Conservation (phyloP, 2,888 invertebrate genomes). For the Malthinus flaveolus region DNA sequence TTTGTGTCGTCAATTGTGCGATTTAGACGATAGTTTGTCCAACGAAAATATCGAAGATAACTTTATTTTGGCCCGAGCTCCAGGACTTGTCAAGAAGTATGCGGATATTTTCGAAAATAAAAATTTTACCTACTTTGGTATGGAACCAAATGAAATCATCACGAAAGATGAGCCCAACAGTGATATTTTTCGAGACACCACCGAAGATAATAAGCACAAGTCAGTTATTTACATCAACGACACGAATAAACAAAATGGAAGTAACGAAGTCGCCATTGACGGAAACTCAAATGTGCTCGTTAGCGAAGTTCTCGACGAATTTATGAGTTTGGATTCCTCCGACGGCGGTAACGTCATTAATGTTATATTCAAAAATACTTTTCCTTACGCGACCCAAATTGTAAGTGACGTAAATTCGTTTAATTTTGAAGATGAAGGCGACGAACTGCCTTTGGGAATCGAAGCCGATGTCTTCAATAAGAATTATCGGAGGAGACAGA, state of each 20-base stretch:
- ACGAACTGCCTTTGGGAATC: slow-evolving; percentile 53
- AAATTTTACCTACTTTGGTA: slow-evolving; percentile 59
- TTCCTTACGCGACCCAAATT: slow-evolving; percentile 48
- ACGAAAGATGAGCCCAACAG: not conserved
- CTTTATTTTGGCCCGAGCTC: slow-evolving; percentile 61
- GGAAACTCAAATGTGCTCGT: slow-evolving; percentile 37
- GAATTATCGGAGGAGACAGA: slow-evolving; percentile 36
- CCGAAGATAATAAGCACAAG: slow-evolving; percentile 44
- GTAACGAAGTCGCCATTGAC: not conserved
- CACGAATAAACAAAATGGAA: slow-evolving; percentile 20
- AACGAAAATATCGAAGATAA: slow-evolving; percentile 51
- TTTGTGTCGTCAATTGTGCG: slow-evolving; percentile 73
- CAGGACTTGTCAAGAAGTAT: slow-evolving; percentile 55
- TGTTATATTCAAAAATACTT: slow-evolving; percentile 51
- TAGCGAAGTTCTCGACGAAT: slow-evolving; percentile 49
- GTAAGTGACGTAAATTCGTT: slow-evolving; percentile 47
- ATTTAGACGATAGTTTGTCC: slow-evolving; percentile 59
- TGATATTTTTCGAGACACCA: slow-evolving; percentile 15
- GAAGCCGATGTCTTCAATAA: slow-evolving; percentile 49
- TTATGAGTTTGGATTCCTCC: slow-evolving; percentile 45
- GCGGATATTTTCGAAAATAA: slow-evolving; percentile 50
- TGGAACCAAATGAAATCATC: slow-evolving; percentile 38
- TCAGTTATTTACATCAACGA: slow-evolving; percentile 51
- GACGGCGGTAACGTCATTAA: slow-evolving; percentile 48
- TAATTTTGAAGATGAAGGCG: slow-evolving; percentile 40